phyloP scores from a whole-genome alignment of 2,888 invertebrate species.

The Heliconius ismenius region DNA sequence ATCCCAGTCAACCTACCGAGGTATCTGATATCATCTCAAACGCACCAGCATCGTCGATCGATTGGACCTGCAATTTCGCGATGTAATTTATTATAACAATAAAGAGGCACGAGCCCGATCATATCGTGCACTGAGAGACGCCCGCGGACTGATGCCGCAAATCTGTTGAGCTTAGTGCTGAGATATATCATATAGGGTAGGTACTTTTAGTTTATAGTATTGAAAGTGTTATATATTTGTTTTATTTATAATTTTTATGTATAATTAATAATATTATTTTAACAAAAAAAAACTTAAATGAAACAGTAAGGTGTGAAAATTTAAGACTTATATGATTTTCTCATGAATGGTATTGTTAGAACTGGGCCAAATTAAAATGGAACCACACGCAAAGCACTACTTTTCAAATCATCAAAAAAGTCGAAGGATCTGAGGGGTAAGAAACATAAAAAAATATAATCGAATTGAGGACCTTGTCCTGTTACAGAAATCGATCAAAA shows the following conservation, averaged over 20 bases:
- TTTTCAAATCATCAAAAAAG: too few relatives aligned
- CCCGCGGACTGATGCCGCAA: conserved; percentile 31
- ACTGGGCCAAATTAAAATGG: too few relatives aligned
- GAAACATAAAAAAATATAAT: too few relatives aligned
- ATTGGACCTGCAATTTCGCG: conserved; percentile 29
- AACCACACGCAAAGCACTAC: too few relatives aligned
- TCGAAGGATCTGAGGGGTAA: too few relatives aligned
- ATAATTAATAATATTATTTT: too few relatives aligned
- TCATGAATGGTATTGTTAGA: too few relatives aligned
- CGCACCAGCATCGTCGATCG: conserved; percentile 24
- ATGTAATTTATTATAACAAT: conserved; percentile 36
- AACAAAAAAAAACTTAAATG: too few relatives aligned
- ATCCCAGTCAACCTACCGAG: not conserved
- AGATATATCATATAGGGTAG: not conserved
- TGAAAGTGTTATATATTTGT: not conserved
- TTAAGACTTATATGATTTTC: too few relatives aligned
- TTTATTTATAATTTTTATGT: not conserved
- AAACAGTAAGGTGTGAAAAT: too few relatives aligned
- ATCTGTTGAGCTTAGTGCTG: not conserved
- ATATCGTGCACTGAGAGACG: conserved; percentile 26
- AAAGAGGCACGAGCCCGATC: conserved; percentile 24
- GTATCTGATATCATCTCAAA: conserved; percentile 27
- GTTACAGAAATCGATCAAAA: too few relatives aligned
- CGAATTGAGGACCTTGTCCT: too few relatives aligned
- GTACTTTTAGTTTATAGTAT: not conserved